Evolutionary conservation across 2,888 invertebrate genomes (phyloP), one percentile per base, ranked within the genome.

Genomic region (Endotricha flammealis): DNA sequence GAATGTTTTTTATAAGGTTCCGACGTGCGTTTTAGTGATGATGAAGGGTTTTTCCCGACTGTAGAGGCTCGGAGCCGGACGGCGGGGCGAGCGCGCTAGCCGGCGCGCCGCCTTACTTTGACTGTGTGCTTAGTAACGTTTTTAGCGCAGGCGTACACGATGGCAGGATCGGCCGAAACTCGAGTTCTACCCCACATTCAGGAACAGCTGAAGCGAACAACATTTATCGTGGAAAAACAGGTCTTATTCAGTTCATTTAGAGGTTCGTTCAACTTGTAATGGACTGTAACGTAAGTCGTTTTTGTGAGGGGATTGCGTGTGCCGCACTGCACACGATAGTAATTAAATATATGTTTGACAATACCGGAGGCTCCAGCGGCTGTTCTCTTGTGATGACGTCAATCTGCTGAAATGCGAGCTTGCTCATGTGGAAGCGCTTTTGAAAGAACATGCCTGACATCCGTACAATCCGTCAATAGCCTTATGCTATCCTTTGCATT

Each of bases 1-100:
- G 52, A 55, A 53, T 53, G 52, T 62, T 57, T 56, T 45, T n/a
- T 42, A 46, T 58, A 57, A 54, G 56, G 53, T 57, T 64, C 42
- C 42, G 51, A 57, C 52, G 59, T 65, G 68, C 54, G 68, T 80
- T 81, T 82, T 72, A 81, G 73, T 79, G 67, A 83, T 75, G 74
- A 66, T 35, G 62, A 52, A 56, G 53, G 64, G 43, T 50, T 64
- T 60, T 58, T 59, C 71, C 79, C 79, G 74, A 52, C 72, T 75
- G 57, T 53, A 75, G 36, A 38, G 76, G 59, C 70, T 66, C 57
- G 48, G 67, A 73, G 61, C 70, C 71, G 60, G 70, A 62, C 64
- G 88, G 88, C 88, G 70, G n/a, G 88, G 81, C 88, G 88, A 65
- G 79, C 89, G 72, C 87, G 87, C 76, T 77, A 87, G 54, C 83